Evolutionary conservation across 1,140 invertebrate genomes (phyloP).

Genomic region (Lasaia peninsularis): DNA sequence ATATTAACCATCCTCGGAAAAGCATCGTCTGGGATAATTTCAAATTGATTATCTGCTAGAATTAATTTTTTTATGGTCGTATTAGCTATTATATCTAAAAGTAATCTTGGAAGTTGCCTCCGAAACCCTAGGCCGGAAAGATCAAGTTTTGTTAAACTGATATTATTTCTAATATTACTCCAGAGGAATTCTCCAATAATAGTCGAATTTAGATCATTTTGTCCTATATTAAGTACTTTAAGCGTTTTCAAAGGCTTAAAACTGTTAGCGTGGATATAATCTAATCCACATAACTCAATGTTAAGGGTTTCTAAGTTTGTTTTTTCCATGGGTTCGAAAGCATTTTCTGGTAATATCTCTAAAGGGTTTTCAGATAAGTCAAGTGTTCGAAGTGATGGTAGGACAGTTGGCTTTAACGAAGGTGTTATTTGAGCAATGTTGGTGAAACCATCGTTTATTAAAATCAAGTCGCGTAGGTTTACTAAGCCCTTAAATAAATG

Average conservation of each 20-base stretch:
- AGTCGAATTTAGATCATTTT: constrained; percentile 69
- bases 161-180: constrained; percentile 42
- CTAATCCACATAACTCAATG: constrained; percentile 69
- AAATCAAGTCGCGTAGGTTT: constrained; percentile 51
- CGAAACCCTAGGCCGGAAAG: constrained; percentile 75
- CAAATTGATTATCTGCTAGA: constrained; percentile 76
- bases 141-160: constrained; percentile 66
- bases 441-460: constrained; percentile 59
- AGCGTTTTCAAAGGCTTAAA: constrained; percentile 67
- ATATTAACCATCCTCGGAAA: constrained; percentile 77
- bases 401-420: constrained; percentile 38
- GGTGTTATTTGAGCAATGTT: constrained; percentile 41
- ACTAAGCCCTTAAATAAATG: constrained; percentile 43
- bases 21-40: constrained; percentile 60
- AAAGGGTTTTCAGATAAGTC: constrained; percentile 58
- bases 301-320: constrained; percentile 49
- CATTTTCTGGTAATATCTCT: constrained; percentile 40
- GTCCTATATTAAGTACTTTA: constrained; percentile 65
- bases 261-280: constrained; percentile 67
- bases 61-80: constrained; percentile 70
- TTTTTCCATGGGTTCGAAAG: constrained; percentile 45
- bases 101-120: constrained; percentile 54
- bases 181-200: constrained; percentile 62
- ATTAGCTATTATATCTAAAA: constrained; percentile 71
- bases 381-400: constrained; percentile 45